phyloP scores from a whole-genome alignment of 2,888 invertebrate species.

The Koerneria pararmatus region DNA sequence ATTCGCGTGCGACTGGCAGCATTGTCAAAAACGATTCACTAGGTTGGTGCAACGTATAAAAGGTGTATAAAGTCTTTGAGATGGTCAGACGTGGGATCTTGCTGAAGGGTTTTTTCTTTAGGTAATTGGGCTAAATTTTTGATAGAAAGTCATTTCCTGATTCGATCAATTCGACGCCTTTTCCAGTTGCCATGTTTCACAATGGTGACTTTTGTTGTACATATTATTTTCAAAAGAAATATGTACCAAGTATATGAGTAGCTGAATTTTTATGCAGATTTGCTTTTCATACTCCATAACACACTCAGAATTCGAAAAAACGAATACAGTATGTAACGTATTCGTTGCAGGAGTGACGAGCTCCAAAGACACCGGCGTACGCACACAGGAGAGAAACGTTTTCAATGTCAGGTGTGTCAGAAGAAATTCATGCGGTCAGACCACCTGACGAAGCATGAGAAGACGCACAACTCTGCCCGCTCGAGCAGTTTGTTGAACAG shows the following conservation, averaged over 20 bases:
- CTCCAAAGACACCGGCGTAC: conserved; percentile 56
- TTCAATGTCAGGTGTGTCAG: conserved; percentile 45
- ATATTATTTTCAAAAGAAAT: no score
- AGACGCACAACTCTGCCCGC: conserved; percentile 43
- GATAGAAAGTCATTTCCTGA: no score
- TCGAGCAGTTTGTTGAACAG: no score
- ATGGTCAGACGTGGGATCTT: background rate
- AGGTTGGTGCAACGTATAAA: conserved; percentile 27
- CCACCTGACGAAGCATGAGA: conserved; percentile 55
- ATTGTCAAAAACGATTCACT: conserved; percentile 55
- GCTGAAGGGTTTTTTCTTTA: background rate
- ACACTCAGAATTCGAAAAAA: background rate
- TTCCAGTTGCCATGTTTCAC: no score
- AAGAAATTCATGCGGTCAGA: conserved; percentile 55
- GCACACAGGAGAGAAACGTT: conserved; percentile 58
- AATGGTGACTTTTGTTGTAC: no score
- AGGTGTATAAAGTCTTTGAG: background rate
- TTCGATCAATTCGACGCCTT: no score
- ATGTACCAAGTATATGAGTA: no score
- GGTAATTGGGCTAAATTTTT: no score
- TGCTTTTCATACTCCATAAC: no score
- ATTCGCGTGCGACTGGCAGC: conserved; percentile 55
- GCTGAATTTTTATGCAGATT: no score
- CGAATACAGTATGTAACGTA: background rate
- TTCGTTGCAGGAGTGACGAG: conserved; percentile 48